Conservation (phyloP, 2,797 vertebrate genomes). For the Coccyzus lansbergi region DNA sequence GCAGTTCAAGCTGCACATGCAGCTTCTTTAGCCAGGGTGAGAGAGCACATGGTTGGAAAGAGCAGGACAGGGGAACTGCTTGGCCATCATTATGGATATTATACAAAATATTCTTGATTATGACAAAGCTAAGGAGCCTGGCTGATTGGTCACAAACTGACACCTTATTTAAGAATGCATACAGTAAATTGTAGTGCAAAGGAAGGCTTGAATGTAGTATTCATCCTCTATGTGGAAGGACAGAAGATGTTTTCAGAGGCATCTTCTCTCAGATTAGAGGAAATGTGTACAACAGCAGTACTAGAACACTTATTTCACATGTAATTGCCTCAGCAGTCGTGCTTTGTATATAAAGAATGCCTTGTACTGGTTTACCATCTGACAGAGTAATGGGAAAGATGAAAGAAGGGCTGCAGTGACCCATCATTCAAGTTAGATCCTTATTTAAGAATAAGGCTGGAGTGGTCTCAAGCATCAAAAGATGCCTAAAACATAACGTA, state of each 20-base stretch:
- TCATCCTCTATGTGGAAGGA: not conserved
- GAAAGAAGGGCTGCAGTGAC: not conserved
- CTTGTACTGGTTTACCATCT: not conserved
- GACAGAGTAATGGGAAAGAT: not conserved
- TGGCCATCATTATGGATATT: rapidly evolving
- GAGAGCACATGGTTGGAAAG: not conserved
- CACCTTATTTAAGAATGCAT: not conserved
- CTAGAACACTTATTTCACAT: not conserved
- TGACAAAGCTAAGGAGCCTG: not conserved
- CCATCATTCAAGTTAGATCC: not conserved
- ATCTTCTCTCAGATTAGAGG: not conserved
- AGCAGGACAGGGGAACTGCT: not conserved
- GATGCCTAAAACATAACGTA: not conserved
- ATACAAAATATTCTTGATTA: not conserved
- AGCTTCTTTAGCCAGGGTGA: not conserved
- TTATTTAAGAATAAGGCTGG: not conserved
- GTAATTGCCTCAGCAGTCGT: not conserved
- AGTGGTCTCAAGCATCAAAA: not conserved
- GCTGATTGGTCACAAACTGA: not conserved
- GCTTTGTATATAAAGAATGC: conserved; percentile 32
- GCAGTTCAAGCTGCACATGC: not conserved
- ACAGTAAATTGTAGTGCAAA: not conserved
- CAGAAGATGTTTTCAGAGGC: not conserved
- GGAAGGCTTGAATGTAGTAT: not conserved
- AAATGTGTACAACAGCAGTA: not conserved